Percentiles rank a stretch among this genome's conserved stretches.
These are phyloP conservation scores for Callosobruchus maculatus DNA, from an alignment of 2,888 invertebrate species.

Conservation along the genomic window DNA sequence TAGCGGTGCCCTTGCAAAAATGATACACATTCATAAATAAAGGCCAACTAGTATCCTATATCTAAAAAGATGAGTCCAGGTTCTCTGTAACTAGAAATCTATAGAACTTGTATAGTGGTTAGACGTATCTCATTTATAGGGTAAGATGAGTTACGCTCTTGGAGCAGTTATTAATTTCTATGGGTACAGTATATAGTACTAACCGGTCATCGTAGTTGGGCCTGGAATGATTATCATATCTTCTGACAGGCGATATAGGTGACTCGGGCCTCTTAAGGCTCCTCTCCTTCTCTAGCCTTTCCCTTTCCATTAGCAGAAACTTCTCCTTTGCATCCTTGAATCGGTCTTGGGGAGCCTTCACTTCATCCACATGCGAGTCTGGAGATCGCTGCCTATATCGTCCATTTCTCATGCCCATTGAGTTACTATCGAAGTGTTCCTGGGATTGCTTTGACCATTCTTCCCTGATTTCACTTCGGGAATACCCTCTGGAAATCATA, in stretches of 20 bases:
- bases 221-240: conserved; percentile 8
- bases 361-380: conserved; percentile 49
- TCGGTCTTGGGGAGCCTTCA: conserved; percentile 68
- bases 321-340: conserved; percentile 86
- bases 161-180: no score
- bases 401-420: conserved; percentile 16
- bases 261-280: conserved; percentile 26
- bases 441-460: conserved; percentile 15
- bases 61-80: no score
- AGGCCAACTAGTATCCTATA: no score
- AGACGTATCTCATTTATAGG: no score
- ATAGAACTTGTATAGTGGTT: no score
- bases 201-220: conserved; percentile 27
- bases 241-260: conserved; percentile 36
- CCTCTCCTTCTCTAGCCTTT: conserved; percentile 57
- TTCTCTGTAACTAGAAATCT: no score
- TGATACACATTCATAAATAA: no score
- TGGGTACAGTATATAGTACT: background rate
- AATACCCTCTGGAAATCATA: conserved; percentile 11
- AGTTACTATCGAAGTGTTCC: conserved; percentile 16
- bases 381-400: conserved; percentile 41
- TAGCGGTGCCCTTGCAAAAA: no score
- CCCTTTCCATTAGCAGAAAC: conserved; percentile 74
- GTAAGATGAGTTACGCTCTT: no score
- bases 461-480: conserved; percentile 13